Evolutionary conservation across 1,140 invertebrate genomes (phyloP).

Genomic region (Calycopis cecrops): DNA sequence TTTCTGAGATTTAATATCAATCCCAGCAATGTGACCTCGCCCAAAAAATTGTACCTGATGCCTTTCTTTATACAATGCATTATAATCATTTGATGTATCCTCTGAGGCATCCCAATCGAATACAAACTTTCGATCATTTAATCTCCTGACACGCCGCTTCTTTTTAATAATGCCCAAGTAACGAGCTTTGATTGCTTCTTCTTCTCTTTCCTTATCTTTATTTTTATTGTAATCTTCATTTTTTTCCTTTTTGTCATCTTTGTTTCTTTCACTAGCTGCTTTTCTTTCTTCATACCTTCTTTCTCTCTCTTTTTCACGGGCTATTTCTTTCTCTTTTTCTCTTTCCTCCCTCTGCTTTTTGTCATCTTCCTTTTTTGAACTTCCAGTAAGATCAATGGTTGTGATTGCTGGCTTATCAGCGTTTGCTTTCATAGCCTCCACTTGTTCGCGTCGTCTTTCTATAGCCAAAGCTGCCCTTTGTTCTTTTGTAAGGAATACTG

Average conservation of each 20-base stretch:
- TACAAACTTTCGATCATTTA: conserved; percentile 99
- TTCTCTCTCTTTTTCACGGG: conserved; percentile 54
- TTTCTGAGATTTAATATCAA: conserved; percentile 98
- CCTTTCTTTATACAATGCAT: conserved; percentile 96
- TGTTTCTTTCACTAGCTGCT: conserved; percentile 40
- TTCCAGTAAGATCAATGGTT: conserved; percentile 66
- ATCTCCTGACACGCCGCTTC: conserved; percentile 90
- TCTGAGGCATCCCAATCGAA: conserved; percentile 99
- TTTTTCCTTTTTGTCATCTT: conserved; percentile 64
- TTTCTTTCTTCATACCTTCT: conserved; percentile 63
- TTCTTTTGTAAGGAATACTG: conserved; percentile 97
- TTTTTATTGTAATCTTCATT: conserved; percentile 76
- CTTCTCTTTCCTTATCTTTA: conserved; percentile 94
- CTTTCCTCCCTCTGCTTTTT: conserved; percentile 57
- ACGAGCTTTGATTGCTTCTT: conserved; percentile 94
- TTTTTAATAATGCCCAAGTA: conserved; percentile 97
- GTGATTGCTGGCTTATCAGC: conserved; percentile 54
- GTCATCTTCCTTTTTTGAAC: conserved; percentile 62
- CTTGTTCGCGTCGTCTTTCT: conserved; percentile 90
- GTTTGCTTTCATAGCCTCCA: conserved; percentile 78
- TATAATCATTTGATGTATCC: conserved; percentile 98
- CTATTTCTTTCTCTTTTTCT: conserved; percentile 48
- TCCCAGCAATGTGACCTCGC: conserved; percentile 97
- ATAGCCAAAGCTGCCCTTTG: conserved; percentile 93
- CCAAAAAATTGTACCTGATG: conserved; percentile 99